A percentile compares a stretch with the other conserved stretches of the same genome.
These are phyloP conservation scores for Cyclina sinensis DNA, from an alignment of 1,140 invertebrate species.

Conservation along the genomic window DNA sequence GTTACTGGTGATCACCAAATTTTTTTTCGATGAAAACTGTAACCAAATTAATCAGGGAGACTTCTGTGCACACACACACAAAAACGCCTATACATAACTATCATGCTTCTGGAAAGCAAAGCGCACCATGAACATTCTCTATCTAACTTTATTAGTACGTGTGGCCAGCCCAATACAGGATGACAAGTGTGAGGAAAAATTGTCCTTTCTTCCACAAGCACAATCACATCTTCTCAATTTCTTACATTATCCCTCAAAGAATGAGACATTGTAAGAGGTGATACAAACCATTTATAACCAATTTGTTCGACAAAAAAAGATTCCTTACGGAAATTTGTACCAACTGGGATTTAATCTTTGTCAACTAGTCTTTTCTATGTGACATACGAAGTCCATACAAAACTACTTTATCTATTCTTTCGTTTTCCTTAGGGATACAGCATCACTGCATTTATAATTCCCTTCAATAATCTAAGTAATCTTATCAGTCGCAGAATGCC, in stretches of 20 bases:
- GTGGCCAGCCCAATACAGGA: slow-evolving; percentile 12
- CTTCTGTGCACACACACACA: background rate
- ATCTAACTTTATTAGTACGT: slow-evolving; percentile 23
- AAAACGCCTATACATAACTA: background rate
- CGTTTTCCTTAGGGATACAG: background rate
- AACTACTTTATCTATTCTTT: background rate
- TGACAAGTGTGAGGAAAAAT: slow-evolving; percentile 26
- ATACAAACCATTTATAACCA: slow-evolving; percentile 25
- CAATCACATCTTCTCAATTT: slow-evolving; percentile 41
- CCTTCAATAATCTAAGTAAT: too few species aligned
- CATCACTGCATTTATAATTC: background rate
- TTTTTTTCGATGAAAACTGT: background rate
- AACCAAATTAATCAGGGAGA: background rate
- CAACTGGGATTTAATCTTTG: background rate
- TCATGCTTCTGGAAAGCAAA: background rate
- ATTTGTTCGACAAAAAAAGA: background rate
- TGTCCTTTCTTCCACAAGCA: background rate
- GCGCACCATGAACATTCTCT: background rate
- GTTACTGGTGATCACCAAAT: background rate
- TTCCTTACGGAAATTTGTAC: background rate
- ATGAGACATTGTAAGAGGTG: slow-evolving; percentile 12
- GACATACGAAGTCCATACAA: background rate
- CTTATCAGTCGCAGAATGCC: too few species aligned
- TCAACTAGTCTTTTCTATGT: background rate
- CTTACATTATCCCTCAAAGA: background rate